Base-by-base conservation (phyloP, 2,113 vertebrate genomes). In the Sardina pilchardus region DNA sequence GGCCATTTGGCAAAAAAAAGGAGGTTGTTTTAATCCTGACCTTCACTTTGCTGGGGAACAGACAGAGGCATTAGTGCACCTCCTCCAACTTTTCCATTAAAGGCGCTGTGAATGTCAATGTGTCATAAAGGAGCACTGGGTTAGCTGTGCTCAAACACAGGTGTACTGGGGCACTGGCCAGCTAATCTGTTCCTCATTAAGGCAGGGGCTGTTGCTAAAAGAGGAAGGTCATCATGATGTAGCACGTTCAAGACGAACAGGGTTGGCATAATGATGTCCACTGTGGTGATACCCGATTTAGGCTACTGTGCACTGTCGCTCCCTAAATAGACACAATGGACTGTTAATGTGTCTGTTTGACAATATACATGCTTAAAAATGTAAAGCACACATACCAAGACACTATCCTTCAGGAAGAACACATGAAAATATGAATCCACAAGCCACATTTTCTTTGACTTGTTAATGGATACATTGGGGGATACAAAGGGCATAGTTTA, bases 1-100 rank as follows among this genome's bases (percentile, higher is more conserved):
- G 71, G 71, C 30, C 34, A 78, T 36, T 78, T 78, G 71, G 71
- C 63, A 36, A 34, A 36, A 36, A 36, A 78, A 75, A 87, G 81
- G 87, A 83, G 63, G 48, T 43, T 87, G 21, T 17, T 80, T 80
- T 88, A 90, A 91, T 88, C 88, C 87, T 56, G 45, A 56, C 78
- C 53, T 39, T 43, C n/a, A 56, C 63, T 47, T 39, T 2, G 8
- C 30, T 86, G 56, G 67, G 81, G 82, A 56, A 42, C 24, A 6
- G 26, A 75, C 84, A 67, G 50, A 78, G 45, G 86, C 43, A 87
- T 88, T 83, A 88, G 78, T 19, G 36, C 24, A 36, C 86, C 45
- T 4, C 17, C 21, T 84, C 85, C 16, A 78, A 36, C 71, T 53
- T 67, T 78, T 30, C 84, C 48, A 53, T 34, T 78, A 78, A 36